Evolutionary conservation across 2,797 vertebrate genomes (phyloP).

Genomic region (Pipistrellus pipistrellus): DNA sequence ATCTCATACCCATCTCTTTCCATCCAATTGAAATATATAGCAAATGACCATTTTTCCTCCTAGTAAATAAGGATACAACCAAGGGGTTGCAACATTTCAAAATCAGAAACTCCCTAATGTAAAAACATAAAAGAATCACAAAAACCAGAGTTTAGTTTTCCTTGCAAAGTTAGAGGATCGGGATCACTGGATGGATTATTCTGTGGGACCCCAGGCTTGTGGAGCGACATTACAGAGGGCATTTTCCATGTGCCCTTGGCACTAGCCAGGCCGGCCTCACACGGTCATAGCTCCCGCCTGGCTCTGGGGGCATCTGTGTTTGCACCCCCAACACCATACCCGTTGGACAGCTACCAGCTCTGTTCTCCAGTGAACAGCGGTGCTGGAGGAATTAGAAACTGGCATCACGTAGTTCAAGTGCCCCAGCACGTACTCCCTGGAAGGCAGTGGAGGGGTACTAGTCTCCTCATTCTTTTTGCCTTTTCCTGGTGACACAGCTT

Average conservation of each 20-base stretch:
- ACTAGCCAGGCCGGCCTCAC: too few species aligned
- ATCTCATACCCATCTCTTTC: neutral
- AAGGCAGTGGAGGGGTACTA: neutral
- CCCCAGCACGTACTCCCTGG: neutral
- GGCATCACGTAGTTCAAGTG: rapidly evolving
- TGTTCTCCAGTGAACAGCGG: neutral
- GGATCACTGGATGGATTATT: neutral
- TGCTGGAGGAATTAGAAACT: conserved; percentile 27
- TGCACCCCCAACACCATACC: neutral
- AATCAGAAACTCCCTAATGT: neutral
- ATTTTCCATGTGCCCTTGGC: too few species aligned
- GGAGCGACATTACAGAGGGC: rapidly evolving
- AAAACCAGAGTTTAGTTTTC: neutral
- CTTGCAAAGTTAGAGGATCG: neutral
- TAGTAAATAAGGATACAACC: neutral
- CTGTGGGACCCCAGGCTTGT: rapidly evolving
- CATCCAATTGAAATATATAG: neutral
- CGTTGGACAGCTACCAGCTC: neutral
- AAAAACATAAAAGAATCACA: conserved; percentile 10
- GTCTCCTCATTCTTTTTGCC: neutral
- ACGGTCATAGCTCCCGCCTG: neutral
- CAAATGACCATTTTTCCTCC: neutral
- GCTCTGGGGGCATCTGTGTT: neutral
- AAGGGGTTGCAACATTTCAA: neutral
- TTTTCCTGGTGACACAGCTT: neutral